phyloP scores from a whole-genome alignment of 1,140 invertebrate genomes.

The Parapsyche elsis region DNA sequence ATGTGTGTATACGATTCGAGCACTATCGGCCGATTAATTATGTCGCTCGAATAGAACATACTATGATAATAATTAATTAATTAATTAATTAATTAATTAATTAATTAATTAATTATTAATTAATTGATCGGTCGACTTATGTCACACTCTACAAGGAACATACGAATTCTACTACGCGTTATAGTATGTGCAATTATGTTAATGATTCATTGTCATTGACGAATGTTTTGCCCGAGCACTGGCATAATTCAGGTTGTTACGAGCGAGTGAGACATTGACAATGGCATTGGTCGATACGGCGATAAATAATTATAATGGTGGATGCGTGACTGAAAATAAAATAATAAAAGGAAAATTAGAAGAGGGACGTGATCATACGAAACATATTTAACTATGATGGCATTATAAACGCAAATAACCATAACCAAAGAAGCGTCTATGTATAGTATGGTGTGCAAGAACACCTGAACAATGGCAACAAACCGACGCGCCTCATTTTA shows the following conservation, averaged over 20 bases:
- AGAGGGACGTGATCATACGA: constrained; percentile 23
- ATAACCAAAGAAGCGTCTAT: not conserved
- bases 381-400: constrained; percentile 32
- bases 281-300: constrained; percentile 4
- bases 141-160: no score
- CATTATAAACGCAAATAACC: constrained; percentile 19
- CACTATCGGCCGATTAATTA: constrained; percentile 20
- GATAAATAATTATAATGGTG: constrained; percentile 3
- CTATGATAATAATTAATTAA: no score
- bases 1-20: constrained; percentile 2
- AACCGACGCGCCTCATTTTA: no score
- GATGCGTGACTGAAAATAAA: not conserved
- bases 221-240: no score
- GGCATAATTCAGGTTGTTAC: not conserved
- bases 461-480: constrained; percentile 10
- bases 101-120: no score
- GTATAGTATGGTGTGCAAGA: no score
- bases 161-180: no score
- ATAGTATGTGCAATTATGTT: no score
- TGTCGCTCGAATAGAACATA: constrained; percentile 36
- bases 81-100: no score
- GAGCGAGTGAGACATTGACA: constrained; percentile 1
- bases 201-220: no score
- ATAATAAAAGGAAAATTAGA: no score
- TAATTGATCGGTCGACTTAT: not conserved